Percentiles rank a stretch among this genome's conserved stretches.
These are phyloP conservation scores for Homarus americanus DNA, from an alignment of 1,140 invertebrate species.

Conservation along the genomic window DNA sequence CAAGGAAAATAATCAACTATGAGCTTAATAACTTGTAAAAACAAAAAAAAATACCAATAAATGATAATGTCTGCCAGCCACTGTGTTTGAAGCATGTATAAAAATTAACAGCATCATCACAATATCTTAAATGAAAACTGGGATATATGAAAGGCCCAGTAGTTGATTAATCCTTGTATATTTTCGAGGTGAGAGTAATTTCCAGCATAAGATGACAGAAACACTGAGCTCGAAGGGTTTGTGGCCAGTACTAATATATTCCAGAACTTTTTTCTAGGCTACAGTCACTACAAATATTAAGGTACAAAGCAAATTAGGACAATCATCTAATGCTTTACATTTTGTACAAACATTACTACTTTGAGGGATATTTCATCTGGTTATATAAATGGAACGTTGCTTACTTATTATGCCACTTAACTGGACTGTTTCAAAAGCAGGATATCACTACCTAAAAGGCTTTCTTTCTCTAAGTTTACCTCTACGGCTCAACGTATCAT, in stretches of 20 bases:
- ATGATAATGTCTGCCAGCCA: not conserved
- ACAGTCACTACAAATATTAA: constrained; percentile 65
- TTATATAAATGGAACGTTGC: constrained; percentile 71
- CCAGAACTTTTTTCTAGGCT: constrained; percentile 38
- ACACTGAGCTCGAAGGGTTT: constrained; percentile 16
- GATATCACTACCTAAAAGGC: constrained; percentile 64
- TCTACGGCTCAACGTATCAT: constrained; percentile 24
- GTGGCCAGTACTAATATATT: constrained; percentile 43
- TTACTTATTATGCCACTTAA: constrained; percentile 64
- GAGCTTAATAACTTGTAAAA: not conserved
- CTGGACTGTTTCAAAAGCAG: constrained; percentile 67
- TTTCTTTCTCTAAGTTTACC: constrained; percentile 57
- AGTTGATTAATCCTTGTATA: not conserved
- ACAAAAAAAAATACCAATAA: constrained; percentile 2
- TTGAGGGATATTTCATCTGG: constrained; percentile 57
- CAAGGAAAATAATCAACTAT: not conserved
- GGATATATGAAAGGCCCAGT: constrained; percentile 47
- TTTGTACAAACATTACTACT: constrained; percentile 72
- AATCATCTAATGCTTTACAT: constrained; percentile 70
- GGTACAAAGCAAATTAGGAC: constrained; percentile 67
- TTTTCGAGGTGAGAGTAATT: constrained; percentile 6
- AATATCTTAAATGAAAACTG: constrained; percentile 65
- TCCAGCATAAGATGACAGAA: not conserved
- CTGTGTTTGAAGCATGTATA: constrained; percentile 52
- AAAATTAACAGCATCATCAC: constrained; percentile 70